phyloP scores from a whole-genome alignment of 2,113 vertebrate species.

The Elephantulus edwardii region DNA sequence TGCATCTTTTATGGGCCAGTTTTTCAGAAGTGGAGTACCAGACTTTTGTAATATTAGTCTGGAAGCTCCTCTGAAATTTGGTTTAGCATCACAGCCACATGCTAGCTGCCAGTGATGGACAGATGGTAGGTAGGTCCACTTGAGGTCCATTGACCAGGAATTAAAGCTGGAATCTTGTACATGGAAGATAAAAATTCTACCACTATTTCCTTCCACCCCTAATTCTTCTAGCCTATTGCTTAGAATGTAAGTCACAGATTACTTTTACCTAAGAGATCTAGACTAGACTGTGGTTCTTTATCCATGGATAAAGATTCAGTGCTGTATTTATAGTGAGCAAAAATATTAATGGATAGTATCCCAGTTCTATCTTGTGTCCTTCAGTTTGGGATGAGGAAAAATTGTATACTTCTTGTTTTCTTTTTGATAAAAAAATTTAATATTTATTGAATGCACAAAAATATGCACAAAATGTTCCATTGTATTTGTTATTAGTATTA shows the following conservation, averaged over 20 bases:
- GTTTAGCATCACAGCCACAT: not conserved
- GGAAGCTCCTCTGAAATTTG: not conserved
- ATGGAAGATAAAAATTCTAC: not conserved
- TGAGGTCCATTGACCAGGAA: not conserved
- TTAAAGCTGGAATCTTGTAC: not conserved
- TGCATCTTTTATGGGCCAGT: no score
- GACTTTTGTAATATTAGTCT: not conserved
- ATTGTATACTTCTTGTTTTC: not conserved
- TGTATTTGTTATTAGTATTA: no score
- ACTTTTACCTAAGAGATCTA: not conserved
- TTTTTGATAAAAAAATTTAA: not conserved
- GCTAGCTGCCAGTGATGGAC: not conserved
- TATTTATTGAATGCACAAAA: no score
- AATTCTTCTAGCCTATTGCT: not conserved
- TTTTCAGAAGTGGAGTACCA: not conserved
- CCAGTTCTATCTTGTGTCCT: not conserved
- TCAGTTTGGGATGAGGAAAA: not conserved
- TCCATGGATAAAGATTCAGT: not conserved
- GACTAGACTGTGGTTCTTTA: not conserved
- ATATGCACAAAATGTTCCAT: no score
- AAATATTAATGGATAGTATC: not conserved
- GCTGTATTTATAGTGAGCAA: not conserved
- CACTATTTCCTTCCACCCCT: not conserved
- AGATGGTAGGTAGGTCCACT: not conserved
- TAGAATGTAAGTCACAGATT: not conserved